A percentile compares a stretch with the other conserved stretches of the same genome.
phyloP scores from a whole-genome alignment of 2,797 vertebrate genomes.

The Streptopelia turtur region DNA sequence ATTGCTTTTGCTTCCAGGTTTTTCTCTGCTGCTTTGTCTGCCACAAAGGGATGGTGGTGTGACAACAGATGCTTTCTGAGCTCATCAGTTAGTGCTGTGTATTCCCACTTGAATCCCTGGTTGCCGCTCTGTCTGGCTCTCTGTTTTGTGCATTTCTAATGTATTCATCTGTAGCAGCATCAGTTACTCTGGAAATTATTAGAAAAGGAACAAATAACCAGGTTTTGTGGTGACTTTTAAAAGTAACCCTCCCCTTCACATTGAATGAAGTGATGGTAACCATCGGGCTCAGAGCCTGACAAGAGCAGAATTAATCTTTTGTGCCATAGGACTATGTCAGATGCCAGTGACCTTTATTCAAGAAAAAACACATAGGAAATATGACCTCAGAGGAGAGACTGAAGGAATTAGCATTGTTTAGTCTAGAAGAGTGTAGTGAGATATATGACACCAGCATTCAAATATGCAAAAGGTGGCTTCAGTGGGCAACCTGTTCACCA shows the following conservation, averaged over 20 bases:
- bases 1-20: not conserved
- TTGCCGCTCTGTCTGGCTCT: not conserved
- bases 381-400: not conserved
- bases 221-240: not conserved
- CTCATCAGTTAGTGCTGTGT: not conserved
- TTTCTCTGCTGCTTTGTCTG: slow-evolving; percentile 1
- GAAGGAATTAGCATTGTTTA: slow-evolving; percentile 12
- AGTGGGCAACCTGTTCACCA: not conserved
- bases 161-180: not conserved
- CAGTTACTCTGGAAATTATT: not conserved
- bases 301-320: not conserved
- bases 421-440: not conserved
- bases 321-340: not conserved
- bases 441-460: not conserved
- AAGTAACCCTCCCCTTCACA: not conserved
- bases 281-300: not conserved
- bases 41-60: not conserved
- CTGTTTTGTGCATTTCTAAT: not conserved
- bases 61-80: slow-evolving; percentile 38
- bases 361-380: not conserved
- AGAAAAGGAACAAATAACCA: not conserved
- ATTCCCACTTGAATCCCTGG: not conserved
- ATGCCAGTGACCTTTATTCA: not conserved
- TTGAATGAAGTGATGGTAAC: not conserved
- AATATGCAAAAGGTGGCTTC: not conserved